Conservation (phyloP, 92 coral and sea anemone species). For the Zoanthus gigantus region DNA sequence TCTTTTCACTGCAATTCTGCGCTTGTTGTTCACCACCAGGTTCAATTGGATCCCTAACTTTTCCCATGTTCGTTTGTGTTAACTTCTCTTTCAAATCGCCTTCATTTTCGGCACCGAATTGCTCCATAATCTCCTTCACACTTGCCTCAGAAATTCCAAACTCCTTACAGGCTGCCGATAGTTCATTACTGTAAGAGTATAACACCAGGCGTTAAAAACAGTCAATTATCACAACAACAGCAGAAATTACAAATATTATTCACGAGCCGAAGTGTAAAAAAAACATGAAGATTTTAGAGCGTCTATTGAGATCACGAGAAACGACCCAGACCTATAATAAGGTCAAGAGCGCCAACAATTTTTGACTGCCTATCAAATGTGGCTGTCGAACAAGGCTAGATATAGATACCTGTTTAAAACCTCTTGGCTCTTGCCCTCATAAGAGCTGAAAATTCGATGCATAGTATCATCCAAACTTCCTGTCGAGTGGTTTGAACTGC, state of each 20-base stretch:
- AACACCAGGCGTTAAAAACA: conserved; percentile 45
- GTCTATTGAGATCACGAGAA: conserved; percentile 20
- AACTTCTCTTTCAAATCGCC: conserved; percentile 51
- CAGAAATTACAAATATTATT: conserved; percentile 23
- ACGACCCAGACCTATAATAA: conserved; percentile 30
- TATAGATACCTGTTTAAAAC: conserved; percentile 74
- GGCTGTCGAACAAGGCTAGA: conserved; percentile 18
- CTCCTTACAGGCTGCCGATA: conserved; percentile 70
- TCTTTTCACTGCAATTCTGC: conserved; percentile 56
- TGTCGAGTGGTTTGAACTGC: conserved; percentile 61
- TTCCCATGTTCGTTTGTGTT: conserved; percentile 29
- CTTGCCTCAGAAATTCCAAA: conserved; percentile 70
- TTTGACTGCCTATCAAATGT: conserved; percentile 40
- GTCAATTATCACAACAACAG: conserved; percentile 39
- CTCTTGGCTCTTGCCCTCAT: conserved; percentile 66
- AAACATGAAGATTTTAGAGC: conserved; percentile 1
- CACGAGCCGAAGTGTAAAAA: conserved; percentile 35
- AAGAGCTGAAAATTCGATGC: conserved; percentile 71
- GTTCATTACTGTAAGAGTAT: conserved; percentile 73
- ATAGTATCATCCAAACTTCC: conserved; percentile 88
- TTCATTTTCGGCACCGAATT: conserved; percentile 60
- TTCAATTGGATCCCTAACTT: conserved; percentile 15
- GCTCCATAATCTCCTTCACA: conserved; percentile 75
- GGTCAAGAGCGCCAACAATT: conserved; percentile 55
- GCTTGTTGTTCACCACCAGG: conserved; percentile 18